Base-by-base conservation (phyloP, 30 jellyfish, hydroid and myxozoan genomes). In the Aurelia aurita region DNA sequence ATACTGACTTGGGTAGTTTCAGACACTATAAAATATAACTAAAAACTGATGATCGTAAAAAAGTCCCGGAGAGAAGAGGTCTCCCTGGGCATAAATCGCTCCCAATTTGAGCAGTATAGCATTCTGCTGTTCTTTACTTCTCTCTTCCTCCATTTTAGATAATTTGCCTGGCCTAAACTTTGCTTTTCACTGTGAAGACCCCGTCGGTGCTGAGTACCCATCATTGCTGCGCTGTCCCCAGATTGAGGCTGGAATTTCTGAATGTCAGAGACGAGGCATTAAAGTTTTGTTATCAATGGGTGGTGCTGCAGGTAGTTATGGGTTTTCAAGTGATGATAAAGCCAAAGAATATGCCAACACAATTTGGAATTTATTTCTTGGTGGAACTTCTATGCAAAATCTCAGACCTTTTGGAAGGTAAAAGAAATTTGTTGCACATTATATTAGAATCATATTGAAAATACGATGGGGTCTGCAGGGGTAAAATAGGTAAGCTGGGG, bases 401-500 rank as follows among this genome's bases (percentile, higher is more conserved):
- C 65, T 94, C 51, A 78, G 99, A 54, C 99, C 99, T 4, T 94
- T 94, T 78, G 99, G 99, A 47, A 83, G 91, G 99, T 94, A 84
- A 6, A 4, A 39, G 51, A 39, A 6, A 9, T 6, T 39, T 39
- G 15, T 39, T 39, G 7, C 7, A 3, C 51, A 39, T 2, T 2
- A 1, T 39, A 5, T 5, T 39, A 5, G 7, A 15, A 39, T 39
- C 51, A 6, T 14, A 6, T 39, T 39, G 15, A 39, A 39, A 39
- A 35, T n/a, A n/a, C n/a, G n/a, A n/a, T n/a, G n/a, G n/a, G n/a
- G n/a, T n/a, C n/a, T n/a, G n/a, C n/a, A n/a, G n/a, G n/a, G n/a
- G n/a, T n/a, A n/a, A n/a, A n/a, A n/a, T n/a, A n/a, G n/a, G n/a
- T n/a, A n/a, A n/a, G n/a, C n/a, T n/a, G n/a, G n/a, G n/a, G n/a